Conservation (phyloP, 2,113 vertebrate species). For the Salminus brasiliensis region DNA sequence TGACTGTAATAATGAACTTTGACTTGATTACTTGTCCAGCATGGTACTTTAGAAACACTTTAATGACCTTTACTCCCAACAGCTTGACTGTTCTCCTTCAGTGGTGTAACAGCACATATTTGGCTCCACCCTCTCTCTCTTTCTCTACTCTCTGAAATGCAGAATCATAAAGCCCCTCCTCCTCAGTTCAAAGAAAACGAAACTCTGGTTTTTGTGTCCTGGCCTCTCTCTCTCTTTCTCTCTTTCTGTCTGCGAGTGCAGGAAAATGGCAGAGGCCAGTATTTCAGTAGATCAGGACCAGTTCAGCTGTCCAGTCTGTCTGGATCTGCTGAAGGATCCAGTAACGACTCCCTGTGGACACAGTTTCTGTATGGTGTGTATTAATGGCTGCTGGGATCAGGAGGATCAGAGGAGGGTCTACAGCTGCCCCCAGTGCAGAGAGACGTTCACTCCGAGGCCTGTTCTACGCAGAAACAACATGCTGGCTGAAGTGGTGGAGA, state of each 20-base stretch:
- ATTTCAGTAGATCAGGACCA: conserved; percentile 22
- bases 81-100: too few relatives aligned
- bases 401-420: background rate
- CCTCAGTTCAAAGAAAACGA: background rate
- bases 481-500: conserved; percentile 7
- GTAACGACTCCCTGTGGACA: conserved; percentile 7
- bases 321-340: conserved; percentile 21
- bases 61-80: too few relatives aligned
- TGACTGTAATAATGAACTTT: too few relatives aligned
- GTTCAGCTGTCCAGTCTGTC: conserved; percentile 7
- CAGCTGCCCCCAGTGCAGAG: conserved; percentile 11
- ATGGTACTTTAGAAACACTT: too few relatives aligned
- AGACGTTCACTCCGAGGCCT: conserved; percentile 1
- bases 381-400: conserved; percentile 3
- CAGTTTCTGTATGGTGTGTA: conserved; percentile 19
- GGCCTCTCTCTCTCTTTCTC: background rate
- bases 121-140: too few relatives aligned
- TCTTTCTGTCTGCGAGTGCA: background rate
- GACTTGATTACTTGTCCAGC: too few relatives aligned
- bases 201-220: background rate
- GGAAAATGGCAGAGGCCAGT: conserved; percentile 14
- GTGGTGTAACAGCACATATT: too few relatives aligned
- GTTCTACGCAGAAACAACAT: conserved; percentile 1
- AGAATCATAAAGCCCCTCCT: background rate
- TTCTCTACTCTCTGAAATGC: background rate